Evolutionary conservation across 2,113 vertebrate genomes (phyloP).

Genomic region (Tragelaphus scriptus): DNA sequence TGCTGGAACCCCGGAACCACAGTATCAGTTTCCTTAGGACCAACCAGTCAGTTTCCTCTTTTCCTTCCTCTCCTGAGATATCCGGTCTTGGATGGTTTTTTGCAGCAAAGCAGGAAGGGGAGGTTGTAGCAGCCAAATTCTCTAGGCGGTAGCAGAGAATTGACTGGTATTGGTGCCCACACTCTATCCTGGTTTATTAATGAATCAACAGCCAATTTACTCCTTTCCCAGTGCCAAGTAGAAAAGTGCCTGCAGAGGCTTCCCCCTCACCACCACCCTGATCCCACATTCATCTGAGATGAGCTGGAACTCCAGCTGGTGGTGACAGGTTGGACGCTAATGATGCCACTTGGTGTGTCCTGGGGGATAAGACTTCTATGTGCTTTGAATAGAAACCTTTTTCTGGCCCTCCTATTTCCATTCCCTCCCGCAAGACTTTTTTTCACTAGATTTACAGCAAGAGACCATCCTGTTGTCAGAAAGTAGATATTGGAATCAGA

Average conservation of each 20-base stretch:
- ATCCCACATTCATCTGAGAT: neutral
- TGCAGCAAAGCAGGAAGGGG: neutral
- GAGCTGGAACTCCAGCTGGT: neutral
- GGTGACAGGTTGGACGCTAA: neutral
- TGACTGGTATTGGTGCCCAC: neutral
- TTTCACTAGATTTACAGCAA: neutral
- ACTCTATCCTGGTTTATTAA: neutral
- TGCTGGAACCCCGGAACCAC: neutral
- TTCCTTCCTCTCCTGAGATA: conserved; percentile 18
- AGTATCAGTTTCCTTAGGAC: neutral
- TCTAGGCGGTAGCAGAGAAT: neutral
- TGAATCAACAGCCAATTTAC: neutral
- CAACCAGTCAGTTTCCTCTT: neutral
- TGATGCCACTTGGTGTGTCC: neutral
- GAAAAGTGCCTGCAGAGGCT: neutral
- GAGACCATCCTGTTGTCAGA: neutral
- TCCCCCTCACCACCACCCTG: fast-evolving
- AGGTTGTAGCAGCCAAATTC: neutral
- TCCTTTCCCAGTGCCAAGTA: neutral
- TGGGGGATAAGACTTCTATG: neutral
- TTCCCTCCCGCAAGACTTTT: neutral
- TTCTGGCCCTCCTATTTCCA: neutral
- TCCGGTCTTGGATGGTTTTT: neutral
- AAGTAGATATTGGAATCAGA: neutral
- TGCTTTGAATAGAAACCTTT: neutral